Evolutionary conservation across 92 coral and sea anemone genomes (phyloP).

Genomic region (Isaurus tuberculatus): DNA sequence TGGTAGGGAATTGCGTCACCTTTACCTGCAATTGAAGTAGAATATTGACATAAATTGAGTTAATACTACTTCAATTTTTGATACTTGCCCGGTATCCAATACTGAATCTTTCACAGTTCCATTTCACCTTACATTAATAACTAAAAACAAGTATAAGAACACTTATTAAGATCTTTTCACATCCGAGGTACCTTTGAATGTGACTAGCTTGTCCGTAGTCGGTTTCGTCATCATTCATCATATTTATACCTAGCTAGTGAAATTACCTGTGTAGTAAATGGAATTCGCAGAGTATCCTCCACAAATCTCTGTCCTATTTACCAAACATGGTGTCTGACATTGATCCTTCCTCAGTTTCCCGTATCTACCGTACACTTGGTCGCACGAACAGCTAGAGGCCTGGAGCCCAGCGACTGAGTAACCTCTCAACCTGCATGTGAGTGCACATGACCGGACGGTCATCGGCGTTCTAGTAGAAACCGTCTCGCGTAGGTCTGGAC

Average conservation of each 20-base stretch:
- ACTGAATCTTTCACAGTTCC: no score
- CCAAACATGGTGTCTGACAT: slow-evolving; percentile 74
- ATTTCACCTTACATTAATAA: no score
- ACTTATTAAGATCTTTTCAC: no score
- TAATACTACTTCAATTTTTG: no score
- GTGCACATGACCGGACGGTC: slow-evolving; percentile 75
- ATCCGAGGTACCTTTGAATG: no score
- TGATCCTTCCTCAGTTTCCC: slow-evolving; percentile 79
- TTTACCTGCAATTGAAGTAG: slow-evolving; percentile 30
- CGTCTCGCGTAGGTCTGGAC: slow-evolving; percentile 60
- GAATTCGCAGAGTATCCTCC: slow-evolving; percentile 91
- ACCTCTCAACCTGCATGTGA: slow-evolving; percentile 66
- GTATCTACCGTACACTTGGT: slow-evolving; percentile 79
- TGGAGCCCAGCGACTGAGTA: slow-evolving; percentile 90
- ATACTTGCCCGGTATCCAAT: no score
- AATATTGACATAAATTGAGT: background rate
- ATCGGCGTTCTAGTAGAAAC: slow-evolving; percentile 64
- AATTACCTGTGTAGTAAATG: slow-evolving; percentile 88
- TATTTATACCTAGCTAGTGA: no score
- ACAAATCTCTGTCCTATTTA: slow-evolving; percentile 78
- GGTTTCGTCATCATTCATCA: no score
- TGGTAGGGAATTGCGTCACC: slow-evolving; percentile 63
- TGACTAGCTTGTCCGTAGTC: no score
- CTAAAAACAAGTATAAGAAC: no score
- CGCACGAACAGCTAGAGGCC: slow-evolving; percentile 78